phyloP scores from a whole-genome alignment of 1,140 invertebrate genomes.

The Triops longicaudatus region DNA sequence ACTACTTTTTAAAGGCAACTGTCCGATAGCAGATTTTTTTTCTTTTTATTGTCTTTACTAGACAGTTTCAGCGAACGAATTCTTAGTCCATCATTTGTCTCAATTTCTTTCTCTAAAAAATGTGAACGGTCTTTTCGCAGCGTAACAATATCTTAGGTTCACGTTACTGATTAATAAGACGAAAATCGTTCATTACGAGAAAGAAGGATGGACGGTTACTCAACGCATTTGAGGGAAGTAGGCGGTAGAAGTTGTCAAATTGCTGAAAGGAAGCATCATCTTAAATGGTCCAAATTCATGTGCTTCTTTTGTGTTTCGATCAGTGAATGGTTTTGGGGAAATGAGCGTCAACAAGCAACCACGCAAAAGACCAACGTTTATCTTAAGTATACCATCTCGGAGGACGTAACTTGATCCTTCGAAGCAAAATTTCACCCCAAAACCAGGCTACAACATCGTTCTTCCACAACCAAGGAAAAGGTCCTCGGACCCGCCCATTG shows the following conservation, averaged over 20 bases:
- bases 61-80: too few relatives aligned
- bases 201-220: too few relatives aligned
- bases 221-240: neutral
- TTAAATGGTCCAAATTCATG: neutral
- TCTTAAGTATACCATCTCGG: neutral
- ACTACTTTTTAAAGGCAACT: too few relatives aligned
- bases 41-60: too few relatives aligned
- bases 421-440: neutral
- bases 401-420: neutral
- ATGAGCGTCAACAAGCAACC: neutral
- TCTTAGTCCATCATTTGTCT: too few relatives aligned
- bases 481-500: neutral
- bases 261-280: neutral
- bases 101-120: too few relatives aligned
- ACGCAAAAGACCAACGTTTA: neutral
- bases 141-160: too few relatives aligned
- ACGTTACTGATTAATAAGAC: too few relatives aligned
- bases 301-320: neutral
- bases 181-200: too few relatives aligned
- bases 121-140: too few relatives aligned
- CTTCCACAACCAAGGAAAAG: neutral
- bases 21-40: too few relatives aligned
- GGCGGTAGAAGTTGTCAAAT: conserved; percentile 8
- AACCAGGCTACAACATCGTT: neutral
- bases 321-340: neutral